These are phyloP conservation scores for Subacronicta megacephala DNA, from an alignment of 2,888 invertebrate species.

Conservation along the genomic window DNA sequence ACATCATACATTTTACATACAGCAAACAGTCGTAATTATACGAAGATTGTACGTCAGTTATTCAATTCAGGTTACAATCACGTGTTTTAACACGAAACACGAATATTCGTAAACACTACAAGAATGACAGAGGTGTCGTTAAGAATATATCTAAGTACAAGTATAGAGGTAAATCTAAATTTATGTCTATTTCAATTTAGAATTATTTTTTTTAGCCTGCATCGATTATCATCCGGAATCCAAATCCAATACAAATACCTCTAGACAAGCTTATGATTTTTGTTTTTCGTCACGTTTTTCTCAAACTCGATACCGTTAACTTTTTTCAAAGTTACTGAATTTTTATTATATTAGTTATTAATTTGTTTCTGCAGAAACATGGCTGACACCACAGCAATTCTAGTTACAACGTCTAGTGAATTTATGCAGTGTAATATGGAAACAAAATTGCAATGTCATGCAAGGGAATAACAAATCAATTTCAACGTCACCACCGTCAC, in stretches of 20 bases:
- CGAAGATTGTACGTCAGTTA: conserved; percentile 41
- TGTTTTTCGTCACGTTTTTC: too few relatives aligned
- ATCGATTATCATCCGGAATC: too few relatives aligned
- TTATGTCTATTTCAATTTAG: too few relatives aligned
- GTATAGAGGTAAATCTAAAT: too few relatives aligned
- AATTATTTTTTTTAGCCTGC: too few relatives aligned
- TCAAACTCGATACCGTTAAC: too few relatives aligned
- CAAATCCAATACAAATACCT: too few relatives aligned
- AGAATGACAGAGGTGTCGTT: conserved; percentile 1
- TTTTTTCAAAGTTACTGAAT: too few relatives aligned
- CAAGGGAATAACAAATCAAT: conserved; percentile 1
- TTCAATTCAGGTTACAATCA: conserved; percentile 44
- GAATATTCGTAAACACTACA: conserved; percentile 16
- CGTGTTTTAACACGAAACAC: conserved; percentile 28
- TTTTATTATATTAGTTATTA: too few relatives aligned
- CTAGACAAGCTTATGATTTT: too few relatives aligned
- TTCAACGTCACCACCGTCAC: conserved; percentile 4
- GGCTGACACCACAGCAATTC: neutral
- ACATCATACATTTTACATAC: conserved; percentile 28
- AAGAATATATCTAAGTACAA: conserved; percentile 9
- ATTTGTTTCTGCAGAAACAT: too few relatives aligned
- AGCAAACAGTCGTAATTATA: conserved; percentile 29
- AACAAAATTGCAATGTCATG: conserved; percentile 16
- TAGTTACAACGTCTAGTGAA: neutral
- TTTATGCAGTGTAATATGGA: neutral